Evolutionary conservation across 2,797 vertebrate genomes (phyloP).

Genomic region (Myotis vivesi): DNA sequence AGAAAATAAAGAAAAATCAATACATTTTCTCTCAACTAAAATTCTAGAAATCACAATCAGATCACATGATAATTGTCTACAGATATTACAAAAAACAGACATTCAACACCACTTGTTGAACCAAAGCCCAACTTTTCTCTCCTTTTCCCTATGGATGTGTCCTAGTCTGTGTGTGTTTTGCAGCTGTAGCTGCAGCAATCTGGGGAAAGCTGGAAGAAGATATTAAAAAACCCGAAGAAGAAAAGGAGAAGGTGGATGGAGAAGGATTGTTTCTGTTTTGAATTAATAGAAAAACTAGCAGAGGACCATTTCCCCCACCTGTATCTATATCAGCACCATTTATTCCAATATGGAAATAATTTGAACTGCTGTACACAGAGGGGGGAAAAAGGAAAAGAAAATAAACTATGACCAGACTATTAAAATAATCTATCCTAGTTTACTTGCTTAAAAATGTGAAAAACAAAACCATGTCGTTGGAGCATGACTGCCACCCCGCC

Average conservation of each 20-base stretch:
- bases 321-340: constrained; percentile 44
- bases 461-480: neutral
- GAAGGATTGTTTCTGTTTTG: constrained; percentile 65
- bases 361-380: constrained; percentile 52
- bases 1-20: neutral
- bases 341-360: constrained; percentile 72
- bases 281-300: constrained; percentile 60
- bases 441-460: constrained; percentile 20
- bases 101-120: neutral
- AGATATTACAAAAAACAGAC: neutral
- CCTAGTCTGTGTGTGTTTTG: neutral
- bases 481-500: neutral
- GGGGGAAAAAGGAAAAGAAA: constrained; percentile 13
- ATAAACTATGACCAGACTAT: constrained; percentile 33
- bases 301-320: constrained; percentile 57
- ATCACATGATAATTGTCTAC: neutral
- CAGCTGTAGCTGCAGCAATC: constrained; percentile 42
- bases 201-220: neutral
- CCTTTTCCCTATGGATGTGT: neutral
- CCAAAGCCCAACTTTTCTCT: neutral
- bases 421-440: constrained; percentile 35
- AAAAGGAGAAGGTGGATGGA: constrained; percentile 53
- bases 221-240: constrained; percentile 37
- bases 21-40: neutral
- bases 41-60: neutral